phyloP scores from a whole-genome alignment of 2,888 invertebrate genomes.

The Anoplius nigerrimus region DNA sequence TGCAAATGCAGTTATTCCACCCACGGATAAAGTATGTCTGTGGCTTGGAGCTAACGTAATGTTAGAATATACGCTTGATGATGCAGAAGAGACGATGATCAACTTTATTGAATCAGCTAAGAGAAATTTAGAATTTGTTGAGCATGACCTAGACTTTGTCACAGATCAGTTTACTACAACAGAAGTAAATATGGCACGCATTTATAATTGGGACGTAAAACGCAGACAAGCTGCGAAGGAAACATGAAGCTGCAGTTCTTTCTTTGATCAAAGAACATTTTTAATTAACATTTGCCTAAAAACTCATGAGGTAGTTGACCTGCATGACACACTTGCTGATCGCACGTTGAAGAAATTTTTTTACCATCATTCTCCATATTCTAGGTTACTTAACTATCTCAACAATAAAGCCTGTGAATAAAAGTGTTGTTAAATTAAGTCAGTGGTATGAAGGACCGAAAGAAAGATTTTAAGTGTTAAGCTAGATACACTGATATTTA shows the following conservation, averaged over 20 bases:
- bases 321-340: neutral
- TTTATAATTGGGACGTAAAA: conserved; percentile 99
- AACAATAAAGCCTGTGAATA: conserved; percentile 26
- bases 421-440: conserved; percentile 22
- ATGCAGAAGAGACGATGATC: conserved; percentile 89
- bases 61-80: conserved; percentile 95
- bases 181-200: conserved; percentile 99
- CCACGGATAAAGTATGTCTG: conserved; percentile 90
- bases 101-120: conserved; percentile 91
- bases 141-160: conserved; percentile 95
- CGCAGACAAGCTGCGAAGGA: conserved; percentile 85
- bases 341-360: neutral
- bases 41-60: conserved; percentile 96
- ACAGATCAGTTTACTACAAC: conserved; percentile 98
- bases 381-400: conserved; percentile 29
- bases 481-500: conserved; percentile 36
- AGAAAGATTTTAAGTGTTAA: conserved; percentile 35
- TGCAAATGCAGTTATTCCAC: conserved; percentile 89
- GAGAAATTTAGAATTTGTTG: conserved; percentile 88
- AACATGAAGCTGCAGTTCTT: conserved; percentile 35
- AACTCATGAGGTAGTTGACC: conserved; percentile 22
- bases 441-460: conserved; percentile 31
- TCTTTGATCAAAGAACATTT: conserved; percentile 14
- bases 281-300: conserved; percentile 43
- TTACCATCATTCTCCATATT: conserved; percentile 17